A percentile compares a stretch with the other conserved stretches of the same genome.
These are phyloP conservation scores for Otolemur crassicaudatus DNA, from an alignment of 2,797 vertebrate species.

Conservation along the genomic window DNA sequence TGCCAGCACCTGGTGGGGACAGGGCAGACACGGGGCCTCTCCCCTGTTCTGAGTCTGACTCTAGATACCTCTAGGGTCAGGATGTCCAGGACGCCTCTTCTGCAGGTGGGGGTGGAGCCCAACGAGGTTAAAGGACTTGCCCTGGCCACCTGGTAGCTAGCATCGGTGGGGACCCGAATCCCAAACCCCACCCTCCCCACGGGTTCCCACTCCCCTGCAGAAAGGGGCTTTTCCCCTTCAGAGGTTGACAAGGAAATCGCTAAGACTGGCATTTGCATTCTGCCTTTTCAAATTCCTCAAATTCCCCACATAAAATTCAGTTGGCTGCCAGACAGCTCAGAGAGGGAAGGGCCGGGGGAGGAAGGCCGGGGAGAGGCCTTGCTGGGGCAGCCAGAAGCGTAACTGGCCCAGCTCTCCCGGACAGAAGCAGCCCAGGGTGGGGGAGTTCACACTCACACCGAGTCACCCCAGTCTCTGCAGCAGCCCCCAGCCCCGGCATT, in stretches of 20 bases:
- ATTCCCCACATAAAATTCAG: conserved; percentile 67
- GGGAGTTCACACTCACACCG: background rate
- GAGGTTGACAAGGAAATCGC: background rate
- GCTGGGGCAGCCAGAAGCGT: conserved; percentile 15
- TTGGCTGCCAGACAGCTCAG: conserved; percentile 55
- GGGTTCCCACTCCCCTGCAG: background rate
- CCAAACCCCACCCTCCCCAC: background rate
- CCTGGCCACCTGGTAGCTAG: background rate
- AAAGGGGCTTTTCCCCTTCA: background rate
- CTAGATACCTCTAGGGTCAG: background rate
- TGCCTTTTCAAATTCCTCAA: conserved; percentile 69
- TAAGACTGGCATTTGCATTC: conserved; percentile 63
- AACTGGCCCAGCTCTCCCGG: background rate
- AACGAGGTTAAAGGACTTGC: background rate
- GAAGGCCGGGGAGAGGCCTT: background rate
- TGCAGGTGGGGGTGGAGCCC: background rate
- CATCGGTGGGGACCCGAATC: background rate
- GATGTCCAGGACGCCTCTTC: background rate
- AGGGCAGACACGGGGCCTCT: too few relatives aligned
- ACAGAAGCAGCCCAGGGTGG: background rate
- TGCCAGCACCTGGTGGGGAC: background rate
- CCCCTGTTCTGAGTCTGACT: too few relatives aligned
- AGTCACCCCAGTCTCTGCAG: background rate
- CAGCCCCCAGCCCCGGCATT: background rate
- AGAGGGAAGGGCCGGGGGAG: conserved; percentile 7